Conservation (phyloP, 2,113 vertebrate genomes). For the Narcine bancroftii region DNA sequence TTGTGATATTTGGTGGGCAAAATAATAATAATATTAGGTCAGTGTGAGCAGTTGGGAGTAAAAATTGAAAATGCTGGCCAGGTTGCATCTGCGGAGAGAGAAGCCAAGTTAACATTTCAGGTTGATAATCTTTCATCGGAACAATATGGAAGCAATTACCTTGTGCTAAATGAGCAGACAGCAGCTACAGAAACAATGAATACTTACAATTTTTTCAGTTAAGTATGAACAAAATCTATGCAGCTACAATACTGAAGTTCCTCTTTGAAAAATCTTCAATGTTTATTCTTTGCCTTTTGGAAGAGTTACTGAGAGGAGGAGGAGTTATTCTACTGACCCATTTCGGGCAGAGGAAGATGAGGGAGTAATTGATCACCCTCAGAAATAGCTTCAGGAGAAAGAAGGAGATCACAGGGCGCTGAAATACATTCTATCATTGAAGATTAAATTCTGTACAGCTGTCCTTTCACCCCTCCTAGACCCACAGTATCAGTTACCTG, state of each 20-base stretch:
- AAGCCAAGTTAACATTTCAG: too few species aligned
- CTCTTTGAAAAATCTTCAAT: not conserved
- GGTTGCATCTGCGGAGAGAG: too few species aligned
- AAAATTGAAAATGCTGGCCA: too few species aligned
- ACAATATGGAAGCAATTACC: too few species aligned
- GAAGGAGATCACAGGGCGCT: not conserved
- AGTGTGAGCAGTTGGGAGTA: not conserved
- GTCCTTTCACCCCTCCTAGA: not conserved
- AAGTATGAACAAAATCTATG: not conserved
- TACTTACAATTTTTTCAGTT: not conserved
- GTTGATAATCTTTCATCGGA: too few species aligned
- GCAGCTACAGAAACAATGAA: not conserved
- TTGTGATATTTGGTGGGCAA: not conserved
- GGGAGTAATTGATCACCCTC: not conserved
- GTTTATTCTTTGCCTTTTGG: not conserved
- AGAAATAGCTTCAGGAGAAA: not conserved
- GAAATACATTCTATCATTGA: not conserved
- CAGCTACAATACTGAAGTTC: not conserved
- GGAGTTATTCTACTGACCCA: not conserved
- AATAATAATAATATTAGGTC: not conserved
- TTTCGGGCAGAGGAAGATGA: not conserved
- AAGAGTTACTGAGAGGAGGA: not conserved
- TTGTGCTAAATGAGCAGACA: not conserved
- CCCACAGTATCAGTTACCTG: not conserved
- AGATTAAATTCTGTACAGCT: too few species aligned